Evolutionary conservation across 2,113 vertebrate species (phyloP).

Genomic region (Heliornis fulica): DNA sequence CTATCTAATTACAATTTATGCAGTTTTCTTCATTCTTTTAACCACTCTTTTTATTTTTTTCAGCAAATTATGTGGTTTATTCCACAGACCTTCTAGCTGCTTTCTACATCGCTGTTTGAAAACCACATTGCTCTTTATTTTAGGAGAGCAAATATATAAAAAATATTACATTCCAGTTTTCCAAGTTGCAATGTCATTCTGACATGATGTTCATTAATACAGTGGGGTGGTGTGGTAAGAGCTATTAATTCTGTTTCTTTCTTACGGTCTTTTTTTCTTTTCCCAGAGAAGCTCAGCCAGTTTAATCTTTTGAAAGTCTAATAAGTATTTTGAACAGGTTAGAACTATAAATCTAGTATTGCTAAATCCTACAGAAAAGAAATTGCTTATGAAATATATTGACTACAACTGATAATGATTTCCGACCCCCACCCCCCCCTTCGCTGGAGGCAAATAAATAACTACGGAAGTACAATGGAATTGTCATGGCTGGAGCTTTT

Average conservation of each 20-base stretch:
- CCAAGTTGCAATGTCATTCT: not conserved
- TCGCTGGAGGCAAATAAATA: slow-evolving; percentile 56
- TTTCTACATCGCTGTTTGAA: not conserved
- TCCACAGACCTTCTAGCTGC: not conserved
- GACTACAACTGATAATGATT: slow-evolving; percentile 48
- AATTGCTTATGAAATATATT: slow-evolving; percentile 52
- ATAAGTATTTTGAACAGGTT: slow-evolving; percentile 32
- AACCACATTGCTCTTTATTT: not conserved
- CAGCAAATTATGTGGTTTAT: not conserved
- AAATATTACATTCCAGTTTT: not conserved
- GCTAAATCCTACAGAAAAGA: slow-evolving; percentile 41
- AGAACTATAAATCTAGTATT: slow-evolving; percentile 52
- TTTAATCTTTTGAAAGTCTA: slow-evolving; percentile 31
- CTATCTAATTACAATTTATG: not conserved
- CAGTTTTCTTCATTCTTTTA: not conserved
- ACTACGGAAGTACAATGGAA: slow-evolving; percentile 1
- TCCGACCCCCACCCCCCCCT: not conserved
- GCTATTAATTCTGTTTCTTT: slow-evolving; percentile 30
- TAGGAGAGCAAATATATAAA: not conserved
- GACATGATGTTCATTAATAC: not conserved
- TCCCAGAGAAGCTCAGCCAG: not conserved
- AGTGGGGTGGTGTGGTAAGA: slow-evolving; percentile 9
- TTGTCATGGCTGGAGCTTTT: slow-evolving; percentile 17
- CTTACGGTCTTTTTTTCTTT: not conserved
- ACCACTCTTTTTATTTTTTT: not conserved